Percentiles rank a stretch among this genome's conserved stretches.
These are phyloP conservation scores for Erythrocebus patas DNA, from an alignment of 2,113 vertebrate species.

Conservation along the genomic window DNA sequence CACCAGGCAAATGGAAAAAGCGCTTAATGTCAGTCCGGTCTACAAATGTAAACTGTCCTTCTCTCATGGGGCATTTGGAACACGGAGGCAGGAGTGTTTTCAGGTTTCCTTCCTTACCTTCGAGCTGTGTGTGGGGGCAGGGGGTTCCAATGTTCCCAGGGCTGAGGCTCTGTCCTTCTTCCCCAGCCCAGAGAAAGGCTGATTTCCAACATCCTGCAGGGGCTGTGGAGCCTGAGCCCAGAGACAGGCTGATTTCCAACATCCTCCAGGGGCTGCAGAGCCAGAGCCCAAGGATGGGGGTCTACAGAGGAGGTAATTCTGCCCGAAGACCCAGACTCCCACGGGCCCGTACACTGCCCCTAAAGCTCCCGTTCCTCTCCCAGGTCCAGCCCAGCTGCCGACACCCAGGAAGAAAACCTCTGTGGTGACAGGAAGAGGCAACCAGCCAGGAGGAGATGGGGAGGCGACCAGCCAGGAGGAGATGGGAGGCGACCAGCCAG, in stretches of 20 bases:
- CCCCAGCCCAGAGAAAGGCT: background rate
- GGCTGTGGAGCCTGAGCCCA: no score
- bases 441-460: rapidly evolving
- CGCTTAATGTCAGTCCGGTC: background rate
- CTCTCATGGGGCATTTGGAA: background rate
- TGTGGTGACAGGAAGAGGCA: background rate
- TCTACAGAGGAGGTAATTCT: no score
- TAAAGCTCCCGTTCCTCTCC: background rate
- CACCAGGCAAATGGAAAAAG: background rate
- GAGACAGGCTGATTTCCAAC: no score
- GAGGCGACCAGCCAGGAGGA: rapidly evolving
- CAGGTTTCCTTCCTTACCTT: background rate
- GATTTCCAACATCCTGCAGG: no score
- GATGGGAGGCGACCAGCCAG: background rate
- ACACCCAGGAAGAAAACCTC: background rate
- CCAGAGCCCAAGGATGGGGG: no score
- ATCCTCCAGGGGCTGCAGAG: no score
- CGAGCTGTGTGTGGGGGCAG: rapidly evolving
- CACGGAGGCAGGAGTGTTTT: rapidly evolving
- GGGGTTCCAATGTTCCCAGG: background rate
- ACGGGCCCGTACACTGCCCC: rapidly evolving
- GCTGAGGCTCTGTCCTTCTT: background rate
- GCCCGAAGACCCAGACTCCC: no score
- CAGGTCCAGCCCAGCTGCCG: background rate
- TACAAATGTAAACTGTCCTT: no score